Base-by-base conservation (phyloP, 1,140 invertebrate genomes). In the Leptinotarsa defecta region DNA sequence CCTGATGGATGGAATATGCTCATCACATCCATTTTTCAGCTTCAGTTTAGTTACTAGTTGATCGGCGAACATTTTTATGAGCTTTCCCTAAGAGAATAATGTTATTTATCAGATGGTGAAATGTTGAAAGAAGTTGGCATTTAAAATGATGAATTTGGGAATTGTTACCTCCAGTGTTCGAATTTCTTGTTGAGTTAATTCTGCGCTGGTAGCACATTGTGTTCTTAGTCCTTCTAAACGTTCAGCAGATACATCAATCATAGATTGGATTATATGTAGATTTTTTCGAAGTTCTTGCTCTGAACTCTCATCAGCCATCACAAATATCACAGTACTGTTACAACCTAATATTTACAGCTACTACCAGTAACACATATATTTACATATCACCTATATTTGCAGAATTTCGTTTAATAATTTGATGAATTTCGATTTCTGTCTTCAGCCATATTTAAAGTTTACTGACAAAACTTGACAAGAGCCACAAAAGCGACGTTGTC, bases 111-210 rank as follows among this genome's bases (percentile, higher is more conserved):
- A 57, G 52, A 67, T n/a, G 64, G 15, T 67, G 64, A 24, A 67
- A n/a, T 34, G 22, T 67, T 57, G 15, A 19, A 19, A 57, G 52
- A 57, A 15, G 4, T 57, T 57, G 17, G 8, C 34, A 43, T 43
- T 43, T 19, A n/a, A 65, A 20, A 65, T 65, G 11, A 65, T 20
- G 4, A 65, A 65, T 43, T 70, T 5, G 68, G 68, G 17, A 61
- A 64, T 52, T 43, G 79, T 85, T 89, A 96, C 95, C 92, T 98
- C 97, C 67, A 97, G 88, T 69, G 94, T 95, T 79, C 96, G 90
- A 83, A 98, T 98, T 91, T 98, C 96, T 84, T 97, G 94, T 85
- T 97, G 95, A 61, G 96, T 98, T 77, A 98, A 89, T 86, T 96
- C 94, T 64, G 93, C 94, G 85, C 92, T 96, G 70, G 95, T 95